Evolutionary conservation across 2,797 vertebrate species (phyloP).

Genomic region (Notolabrus celidotus): DNA sequence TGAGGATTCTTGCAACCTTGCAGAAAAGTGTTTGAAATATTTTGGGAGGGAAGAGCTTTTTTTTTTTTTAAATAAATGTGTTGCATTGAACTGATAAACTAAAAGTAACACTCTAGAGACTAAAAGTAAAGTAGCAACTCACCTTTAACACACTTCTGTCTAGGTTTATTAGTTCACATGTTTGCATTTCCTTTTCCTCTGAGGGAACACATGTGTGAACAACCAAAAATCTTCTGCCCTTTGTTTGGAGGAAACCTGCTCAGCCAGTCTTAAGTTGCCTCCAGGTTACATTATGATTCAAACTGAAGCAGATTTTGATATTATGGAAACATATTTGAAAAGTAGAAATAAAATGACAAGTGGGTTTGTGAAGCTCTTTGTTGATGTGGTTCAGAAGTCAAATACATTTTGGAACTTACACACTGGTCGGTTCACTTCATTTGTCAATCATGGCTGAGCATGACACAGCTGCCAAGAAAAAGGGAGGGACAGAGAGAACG

Average conservation of each 20-base stretch:
- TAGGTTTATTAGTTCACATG: neutral
- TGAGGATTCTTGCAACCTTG: neutral
- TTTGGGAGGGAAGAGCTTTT: neutral
- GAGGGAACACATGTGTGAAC: neutral
- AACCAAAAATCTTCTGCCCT: conserved; percentile 16
- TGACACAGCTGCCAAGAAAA: conserved; percentile 1
- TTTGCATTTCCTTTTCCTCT: neutral
- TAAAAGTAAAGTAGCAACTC: neutral
- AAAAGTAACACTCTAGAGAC: neutral
- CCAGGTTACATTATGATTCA: neutral
- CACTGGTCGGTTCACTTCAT: conserved; percentile 12
- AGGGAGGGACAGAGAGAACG: neutral
- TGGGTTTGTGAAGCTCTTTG: neutral
- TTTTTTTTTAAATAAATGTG: neutral
- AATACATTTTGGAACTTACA: neutral
- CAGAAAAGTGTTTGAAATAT: neutral
- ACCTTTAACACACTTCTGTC: neutral
- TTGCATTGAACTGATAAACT: neutral
- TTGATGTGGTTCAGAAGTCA: neutral
- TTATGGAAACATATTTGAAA: neutral
- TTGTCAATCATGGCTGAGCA: conserved; percentile 3
- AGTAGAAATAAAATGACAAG: neutral
- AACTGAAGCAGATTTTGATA: neutral
- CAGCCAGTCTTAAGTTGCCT: conserved; percentile 31
- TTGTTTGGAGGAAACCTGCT: conserved; percentile 52